Evolutionary conservation across 2,797 vertebrate species (phyloP).

Genomic region (Merluccius polli): DNA sequence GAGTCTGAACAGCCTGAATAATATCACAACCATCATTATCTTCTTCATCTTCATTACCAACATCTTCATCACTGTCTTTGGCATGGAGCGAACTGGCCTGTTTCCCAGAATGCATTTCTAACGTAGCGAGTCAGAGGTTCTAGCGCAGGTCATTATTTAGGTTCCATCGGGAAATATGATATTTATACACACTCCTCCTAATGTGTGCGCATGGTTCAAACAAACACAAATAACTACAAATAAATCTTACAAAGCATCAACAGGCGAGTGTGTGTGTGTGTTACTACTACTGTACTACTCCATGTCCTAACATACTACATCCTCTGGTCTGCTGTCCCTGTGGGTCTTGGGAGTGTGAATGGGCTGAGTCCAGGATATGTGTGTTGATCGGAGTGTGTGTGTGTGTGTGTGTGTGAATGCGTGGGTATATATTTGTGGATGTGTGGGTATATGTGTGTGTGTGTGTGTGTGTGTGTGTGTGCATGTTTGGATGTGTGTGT

Average conservation of each 20-base stretch:
- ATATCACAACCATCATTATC: slow-evolving; percentile 75
- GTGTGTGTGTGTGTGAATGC: slow-evolving; percentile 6
- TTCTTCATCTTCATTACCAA: slow-evolving; percentile 87
- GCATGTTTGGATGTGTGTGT: neutral
- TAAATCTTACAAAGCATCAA: neutral
- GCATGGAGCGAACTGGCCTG: slow-evolving; percentile 83
- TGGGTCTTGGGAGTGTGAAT: slow-evolving; percentile 32
- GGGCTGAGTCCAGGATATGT: slow-evolving; percentile 23
- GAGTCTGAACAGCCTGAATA: slow-evolving; percentile 82
- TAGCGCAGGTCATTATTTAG: neutral
- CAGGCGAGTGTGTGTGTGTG: slow-evolving; percentile 5
- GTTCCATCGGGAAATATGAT: neutral
- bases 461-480: slow-evolving; percentile 11
- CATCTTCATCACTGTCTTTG: slow-evolving; percentile 88
- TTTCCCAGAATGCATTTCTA: slow-evolving; percentile 74
- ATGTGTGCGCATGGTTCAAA: neutral
- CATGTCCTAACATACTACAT: slow-evolving; percentile 40
- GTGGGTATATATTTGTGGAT: slow-evolving; percentile 33
- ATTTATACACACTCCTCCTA: neutral
- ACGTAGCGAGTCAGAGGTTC: slow-evolving; percentile 5
- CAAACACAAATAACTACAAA: neutral
- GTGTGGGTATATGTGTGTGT: slow-evolving; percentile 15
- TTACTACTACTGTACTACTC: slow-evolving; percentile 29
- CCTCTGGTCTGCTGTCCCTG: slow-evolving; percentile 4
- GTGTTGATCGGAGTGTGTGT: slow-evolving; percentile 15